These are phyloP conservation scores for Mechanitis messenoides DNA, from an alignment of 2,888 invertebrate genomes.

Conservation along the genomic window DNA sequence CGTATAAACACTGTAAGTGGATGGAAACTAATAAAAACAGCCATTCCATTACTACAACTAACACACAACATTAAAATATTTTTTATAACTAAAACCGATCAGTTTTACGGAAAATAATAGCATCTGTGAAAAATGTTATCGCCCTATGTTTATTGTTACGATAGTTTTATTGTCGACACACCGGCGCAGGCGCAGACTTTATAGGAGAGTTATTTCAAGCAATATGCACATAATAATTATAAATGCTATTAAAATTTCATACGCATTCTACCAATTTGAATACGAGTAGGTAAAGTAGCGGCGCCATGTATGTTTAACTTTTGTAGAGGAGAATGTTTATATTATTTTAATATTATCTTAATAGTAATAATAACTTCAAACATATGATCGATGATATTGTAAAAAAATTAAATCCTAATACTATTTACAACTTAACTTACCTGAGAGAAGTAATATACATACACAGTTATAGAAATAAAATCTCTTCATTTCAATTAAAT, in stretches of 20 bases:
- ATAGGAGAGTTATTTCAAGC: conserved; percentile 16
- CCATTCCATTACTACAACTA: not conserved
- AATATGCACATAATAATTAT: conserved; percentile 14
- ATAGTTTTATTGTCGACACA: conserved; percentile 41
- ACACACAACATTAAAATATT: not conserved
- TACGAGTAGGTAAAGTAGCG: not conserved
- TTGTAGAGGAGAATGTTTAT: not conserved
- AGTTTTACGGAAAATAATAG: conserved; percentile 41
- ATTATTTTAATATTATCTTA: not conserved
- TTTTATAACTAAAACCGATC: conserved; percentile 33
- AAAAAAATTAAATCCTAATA: too few species aligned
- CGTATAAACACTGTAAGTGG: not conserved
- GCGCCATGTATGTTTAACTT: not conserved
- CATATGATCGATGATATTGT: too few species aligned
- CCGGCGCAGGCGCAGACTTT: conserved; percentile 37
- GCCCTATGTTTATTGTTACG: conserved; percentile 39
- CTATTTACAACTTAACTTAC: too few species aligned
- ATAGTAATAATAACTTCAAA: too few species aligned
- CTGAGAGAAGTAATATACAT: too few species aligned
- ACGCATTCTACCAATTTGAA: not conserved
- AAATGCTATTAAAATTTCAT: conserved; percentile 4
- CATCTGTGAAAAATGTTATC: conserved; percentile 30
- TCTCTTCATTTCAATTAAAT: too few species aligned
- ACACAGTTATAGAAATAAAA: too few species aligned
- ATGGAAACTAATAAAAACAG: not conserved